Conservation (phyloP, 2,797 vertebrate genomes). For the Intellagama lesueurii region DNA sequence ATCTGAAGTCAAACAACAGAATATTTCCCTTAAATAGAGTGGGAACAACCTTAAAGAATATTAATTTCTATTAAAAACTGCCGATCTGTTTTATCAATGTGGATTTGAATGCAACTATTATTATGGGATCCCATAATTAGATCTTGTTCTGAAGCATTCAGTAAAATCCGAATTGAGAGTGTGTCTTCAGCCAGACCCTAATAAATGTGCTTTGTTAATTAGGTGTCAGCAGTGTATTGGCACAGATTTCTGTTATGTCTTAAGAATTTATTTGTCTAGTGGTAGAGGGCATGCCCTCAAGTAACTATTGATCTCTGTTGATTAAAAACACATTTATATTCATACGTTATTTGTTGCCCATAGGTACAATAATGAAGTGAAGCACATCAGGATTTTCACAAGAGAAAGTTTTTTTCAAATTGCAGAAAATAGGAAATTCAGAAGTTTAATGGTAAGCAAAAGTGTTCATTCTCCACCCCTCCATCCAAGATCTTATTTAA, state of each 20-base stretch:
- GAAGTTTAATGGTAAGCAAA: conserved; percentile 94
- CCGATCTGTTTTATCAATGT: conserved; percentile 42
- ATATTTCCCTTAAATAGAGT: not conserved
- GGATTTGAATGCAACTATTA: conserved; percentile 40
- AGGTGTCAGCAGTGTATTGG: conserved; percentile 78
- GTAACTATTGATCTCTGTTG: conserved; percentile 90
- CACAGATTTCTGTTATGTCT: conserved; percentile 82
- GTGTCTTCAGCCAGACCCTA: conserved; percentile 62
- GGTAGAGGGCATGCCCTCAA: conserved; percentile 77
- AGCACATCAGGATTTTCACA: conserved; percentile 99
- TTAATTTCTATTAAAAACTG: conserved; percentile 42
- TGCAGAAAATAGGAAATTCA: conserved; percentile 98
- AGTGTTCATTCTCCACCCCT: conserved; percentile 60
- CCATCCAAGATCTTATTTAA: conserved; percentile 14
- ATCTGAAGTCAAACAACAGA: not conserved
- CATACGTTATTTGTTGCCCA: conserved; percentile 91
- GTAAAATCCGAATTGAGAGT: conserved; percentile 61
- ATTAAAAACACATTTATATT: conserved; percentile 95
- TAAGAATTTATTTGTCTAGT: conserved; percentile 83
- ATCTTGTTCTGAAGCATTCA: conserved; percentile 42
- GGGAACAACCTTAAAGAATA: conserved; percentile 30
- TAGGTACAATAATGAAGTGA: conserved; percentile 99
- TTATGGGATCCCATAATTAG: conserved; percentile 46
- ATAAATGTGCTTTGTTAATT: conserved; percentile 83
- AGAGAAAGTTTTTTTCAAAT: conserved; percentile 95